phyloP scores from a whole-genome alignment of 1,140 invertebrate genomes.

The Pantala flavescens region DNA sequence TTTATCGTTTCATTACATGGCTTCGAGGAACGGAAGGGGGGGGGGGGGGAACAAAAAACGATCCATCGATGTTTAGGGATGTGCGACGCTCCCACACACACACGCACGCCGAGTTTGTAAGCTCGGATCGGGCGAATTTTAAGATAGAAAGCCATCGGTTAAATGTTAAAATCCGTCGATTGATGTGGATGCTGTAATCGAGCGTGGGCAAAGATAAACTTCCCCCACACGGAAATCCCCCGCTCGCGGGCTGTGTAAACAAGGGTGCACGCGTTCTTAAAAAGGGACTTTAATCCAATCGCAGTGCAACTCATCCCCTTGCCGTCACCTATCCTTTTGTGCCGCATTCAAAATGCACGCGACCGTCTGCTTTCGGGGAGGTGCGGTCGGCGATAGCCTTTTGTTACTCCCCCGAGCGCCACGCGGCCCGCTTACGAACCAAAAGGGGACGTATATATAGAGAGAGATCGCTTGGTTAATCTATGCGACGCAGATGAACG shows the following conservation, averaged over 20 bases:
- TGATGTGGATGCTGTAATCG: constrained; percentile 1
- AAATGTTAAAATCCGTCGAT: background rate
- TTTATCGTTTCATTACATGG: no score
- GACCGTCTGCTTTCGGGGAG: constrained; percentile 6
- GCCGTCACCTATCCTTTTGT: background rate
- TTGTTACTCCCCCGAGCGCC: background rate
- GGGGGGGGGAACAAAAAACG: no score
- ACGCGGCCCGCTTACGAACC: background rate
- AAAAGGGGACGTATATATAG: background rate
- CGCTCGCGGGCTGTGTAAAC: background rate
- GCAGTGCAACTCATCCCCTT: background rate
- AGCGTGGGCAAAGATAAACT: background rate
- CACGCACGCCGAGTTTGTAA: no score
- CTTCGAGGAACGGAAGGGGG: no score
- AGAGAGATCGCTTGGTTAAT: background rate
- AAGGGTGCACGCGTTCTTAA: background rate
- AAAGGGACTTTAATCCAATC: background rate
- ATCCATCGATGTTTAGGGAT: no score
- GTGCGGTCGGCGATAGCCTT: background rate
- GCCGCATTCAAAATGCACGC: constrained; percentile 3
- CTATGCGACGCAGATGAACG: background rate
- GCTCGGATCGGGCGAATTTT: no score
- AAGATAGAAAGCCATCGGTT: no score
- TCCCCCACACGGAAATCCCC: background rate
- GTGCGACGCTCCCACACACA: no score